Evolutionary conservation across 2,797 vertebrate genomes (phyloP).

Genomic region (Galago senegalensis): DNA sequence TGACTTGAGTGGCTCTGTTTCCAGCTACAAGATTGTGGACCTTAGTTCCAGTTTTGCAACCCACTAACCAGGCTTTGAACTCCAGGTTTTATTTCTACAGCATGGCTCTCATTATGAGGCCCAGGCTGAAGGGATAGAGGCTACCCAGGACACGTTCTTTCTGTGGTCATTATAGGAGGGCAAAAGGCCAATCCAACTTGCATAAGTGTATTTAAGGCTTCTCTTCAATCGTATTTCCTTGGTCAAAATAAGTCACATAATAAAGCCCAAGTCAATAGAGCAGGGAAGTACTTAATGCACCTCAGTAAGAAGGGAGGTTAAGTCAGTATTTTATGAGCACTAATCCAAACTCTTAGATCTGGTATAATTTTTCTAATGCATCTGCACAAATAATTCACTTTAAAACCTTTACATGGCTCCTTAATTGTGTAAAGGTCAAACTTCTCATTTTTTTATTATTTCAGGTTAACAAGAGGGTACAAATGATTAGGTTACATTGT

Average conservation of each 20-base stretch:
- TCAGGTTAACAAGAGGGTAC: too few species aligned
- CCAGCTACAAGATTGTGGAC: not conserved
- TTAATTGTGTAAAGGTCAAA: conserved; percentile 2
- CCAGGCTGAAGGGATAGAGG: not conserved
- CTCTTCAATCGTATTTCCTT: conserved; percentile 6
- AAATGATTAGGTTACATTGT: too few species aligned
- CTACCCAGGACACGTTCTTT: not conserved
- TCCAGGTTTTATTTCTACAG: not conserved
- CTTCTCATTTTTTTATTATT: not conserved
- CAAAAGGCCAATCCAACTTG: not conserved
- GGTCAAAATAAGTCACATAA: conserved; percentile 10
- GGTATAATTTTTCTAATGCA: conserved; percentile 13
- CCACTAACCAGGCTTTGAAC: not conserved
- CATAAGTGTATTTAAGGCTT: not conserved
- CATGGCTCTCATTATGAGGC: not conserved
- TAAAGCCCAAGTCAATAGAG: not conserved
- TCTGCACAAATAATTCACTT: conserved; percentile 33
- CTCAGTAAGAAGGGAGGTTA: not conserved
- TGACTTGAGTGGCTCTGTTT: not conserved
- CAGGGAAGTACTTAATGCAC: not conserved
- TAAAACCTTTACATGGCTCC: not conserved
- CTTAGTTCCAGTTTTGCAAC: conserved; percentile 32
- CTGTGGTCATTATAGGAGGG: not conserved
- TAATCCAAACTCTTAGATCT: not conserved
- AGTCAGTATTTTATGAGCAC: conserved; percentile 38